A percentile compares a stretch with the other conserved stretches of the same genome.
Conservation (phyloP, 2,888 invertebrate species). For the Capitulum mitella region DNA sequence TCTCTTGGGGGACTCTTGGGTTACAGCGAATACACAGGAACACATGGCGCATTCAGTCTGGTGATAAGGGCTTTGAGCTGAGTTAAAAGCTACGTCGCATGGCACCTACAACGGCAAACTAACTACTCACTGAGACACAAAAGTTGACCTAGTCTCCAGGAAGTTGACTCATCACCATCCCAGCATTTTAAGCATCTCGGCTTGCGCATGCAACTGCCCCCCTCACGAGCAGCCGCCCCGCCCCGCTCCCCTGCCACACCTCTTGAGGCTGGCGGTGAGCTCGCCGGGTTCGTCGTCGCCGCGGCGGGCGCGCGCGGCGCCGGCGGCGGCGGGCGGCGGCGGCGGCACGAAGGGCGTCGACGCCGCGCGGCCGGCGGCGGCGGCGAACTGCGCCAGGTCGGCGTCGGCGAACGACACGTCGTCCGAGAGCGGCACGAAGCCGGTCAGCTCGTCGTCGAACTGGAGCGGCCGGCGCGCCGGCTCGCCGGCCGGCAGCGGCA, state of each 20-base stretch:
- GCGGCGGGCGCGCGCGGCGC: neutral
- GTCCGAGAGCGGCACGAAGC: neutral
- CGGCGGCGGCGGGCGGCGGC: neutral
- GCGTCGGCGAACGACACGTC: neutral
- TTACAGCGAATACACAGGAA: no score
- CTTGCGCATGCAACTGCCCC: no score
- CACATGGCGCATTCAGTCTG: no score
- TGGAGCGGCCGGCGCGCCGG: conserved; percentile 28
- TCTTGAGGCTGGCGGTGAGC: conserved; percentile 24
- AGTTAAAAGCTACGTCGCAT: no score
- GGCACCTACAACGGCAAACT: no score
- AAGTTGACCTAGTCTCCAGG: no score
- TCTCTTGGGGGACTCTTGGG: no score
- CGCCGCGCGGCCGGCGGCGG: neutral
- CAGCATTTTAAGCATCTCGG: no score
- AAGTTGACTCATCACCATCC: no score
- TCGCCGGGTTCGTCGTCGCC: neutral
- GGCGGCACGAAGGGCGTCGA: conserved; percentile 4
- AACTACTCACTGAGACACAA: no score
- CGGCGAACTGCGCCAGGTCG: neutral
- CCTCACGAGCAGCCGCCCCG: no score
- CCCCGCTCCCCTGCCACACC: conserved; percentile 16
- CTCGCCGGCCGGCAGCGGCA: neutral
- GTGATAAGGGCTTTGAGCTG: no score
- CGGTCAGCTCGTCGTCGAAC: conserved; percentile 21